Evolutionary conservation across 2,888 invertebrate species (phyloP).

Genomic region (Dilophus febrilis): DNA sequence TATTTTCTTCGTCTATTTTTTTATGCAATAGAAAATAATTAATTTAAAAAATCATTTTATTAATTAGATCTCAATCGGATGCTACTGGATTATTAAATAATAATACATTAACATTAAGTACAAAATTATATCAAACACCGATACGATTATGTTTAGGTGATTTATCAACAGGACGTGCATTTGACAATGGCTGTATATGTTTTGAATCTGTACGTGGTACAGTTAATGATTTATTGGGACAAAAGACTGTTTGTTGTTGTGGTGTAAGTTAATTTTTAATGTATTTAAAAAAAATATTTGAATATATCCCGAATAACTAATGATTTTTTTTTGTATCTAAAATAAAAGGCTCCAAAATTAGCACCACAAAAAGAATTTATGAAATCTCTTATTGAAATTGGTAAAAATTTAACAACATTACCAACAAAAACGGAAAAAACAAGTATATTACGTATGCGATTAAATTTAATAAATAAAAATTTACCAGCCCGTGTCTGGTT

Average conservation of each 20-base stretch:
- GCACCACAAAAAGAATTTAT: slow-evolving; percentile 74
- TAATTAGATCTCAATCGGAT: slow-evolving; percentile 54
- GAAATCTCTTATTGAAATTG: slow-evolving; percentile 72
- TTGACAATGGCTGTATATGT: slow-evolving; percentile 91
- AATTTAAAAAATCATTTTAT: too few relatives aligned
- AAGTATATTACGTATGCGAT: slow-evolving; percentile 78
- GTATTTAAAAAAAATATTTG: too few relatives aligned
- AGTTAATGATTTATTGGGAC: slow-evolving; percentile 59
- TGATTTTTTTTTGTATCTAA: slow-evolving; percentile 3
- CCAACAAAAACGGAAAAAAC: slow-evolving; percentile 85
- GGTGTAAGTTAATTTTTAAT: slow-evolving; percentile 34
- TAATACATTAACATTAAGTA: slow-evolving; percentile 8
- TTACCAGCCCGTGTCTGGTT: slow-evolving; percentile 96
- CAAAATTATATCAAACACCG: slow-evolving; percentile 26
- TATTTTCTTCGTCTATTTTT: too few relatives aligned
- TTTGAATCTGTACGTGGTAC: slow-evolving; percentile 69
- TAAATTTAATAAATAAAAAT: slow-evolving; percentile 87
- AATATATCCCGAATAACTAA: too few relatives aligned
- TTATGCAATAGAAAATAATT: too few relatives aligned
- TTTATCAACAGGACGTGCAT: slow-evolving; percentile 83
- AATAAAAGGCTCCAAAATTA: slow-evolving; percentile 56
- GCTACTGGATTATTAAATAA: slow-evolving; percentile 46
- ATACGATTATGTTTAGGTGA: slow-evolving; percentile 68
- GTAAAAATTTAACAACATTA: slow-evolving; percentile 62
- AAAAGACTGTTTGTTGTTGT: slow-evolving; percentile 60